A percentile compares a stretch with the other conserved stretches of the same genome.
phyloP scores from a whole-genome alignment of 1,140 invertebrate species.

The Leptinotarsa undecemlineata region DNA sequence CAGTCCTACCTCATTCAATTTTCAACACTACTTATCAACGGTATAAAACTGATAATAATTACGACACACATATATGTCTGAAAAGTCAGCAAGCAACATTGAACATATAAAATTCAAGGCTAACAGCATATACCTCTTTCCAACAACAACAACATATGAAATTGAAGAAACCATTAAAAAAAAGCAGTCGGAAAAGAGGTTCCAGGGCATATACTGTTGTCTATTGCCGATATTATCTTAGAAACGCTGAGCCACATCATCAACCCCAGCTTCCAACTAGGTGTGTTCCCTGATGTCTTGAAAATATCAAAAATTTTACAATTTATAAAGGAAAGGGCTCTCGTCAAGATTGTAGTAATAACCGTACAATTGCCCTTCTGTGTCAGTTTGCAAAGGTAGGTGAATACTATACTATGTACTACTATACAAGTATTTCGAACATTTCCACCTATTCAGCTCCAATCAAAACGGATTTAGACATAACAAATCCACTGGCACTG shows the following conservation, averaged over 20 bases:
- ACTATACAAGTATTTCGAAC: background rate
- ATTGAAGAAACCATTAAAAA: background rate
- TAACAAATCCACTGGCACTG: background rate
- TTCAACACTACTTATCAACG: no score
- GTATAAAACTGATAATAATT: no score
- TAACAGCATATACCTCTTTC: background rate
- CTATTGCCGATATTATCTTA: no score
- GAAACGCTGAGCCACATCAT: no score
- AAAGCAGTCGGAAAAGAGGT: background rate
- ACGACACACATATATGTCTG: no score
- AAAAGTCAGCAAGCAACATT: background rate
- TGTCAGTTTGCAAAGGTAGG: background rate
- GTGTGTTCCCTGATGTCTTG: background rate
- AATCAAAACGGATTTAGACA: background rate
- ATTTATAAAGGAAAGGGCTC: background rate
- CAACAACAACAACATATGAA: background rate
- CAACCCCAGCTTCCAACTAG: no score
- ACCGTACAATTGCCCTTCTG: background rate
- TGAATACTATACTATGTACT: no score
- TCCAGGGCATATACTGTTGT: background rate
- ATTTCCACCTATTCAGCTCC: background rate
- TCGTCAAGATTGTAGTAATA: background rate
- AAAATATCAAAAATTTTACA: background rate
- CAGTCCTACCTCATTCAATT: no score
- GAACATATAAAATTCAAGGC: background rate